Evolutionary conservation across 2,888 invertebrate species (phyloP).

Genomic region (Netelia melanura): DNA sequence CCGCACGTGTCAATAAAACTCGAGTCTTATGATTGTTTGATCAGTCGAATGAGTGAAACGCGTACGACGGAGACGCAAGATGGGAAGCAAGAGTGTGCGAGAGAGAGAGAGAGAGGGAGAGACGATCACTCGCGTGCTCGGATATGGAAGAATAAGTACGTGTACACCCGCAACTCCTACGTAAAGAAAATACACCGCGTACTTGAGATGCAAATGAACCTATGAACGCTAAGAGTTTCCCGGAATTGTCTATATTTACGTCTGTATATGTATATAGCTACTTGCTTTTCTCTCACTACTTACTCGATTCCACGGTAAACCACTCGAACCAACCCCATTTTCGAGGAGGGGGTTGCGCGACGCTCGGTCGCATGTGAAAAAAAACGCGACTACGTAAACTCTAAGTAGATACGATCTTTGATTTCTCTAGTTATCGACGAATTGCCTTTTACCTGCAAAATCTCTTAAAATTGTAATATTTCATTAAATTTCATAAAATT

Average conservation of each 20-base stretch:
- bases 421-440: background rate
- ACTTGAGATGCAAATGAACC: conserved; percentile 63
- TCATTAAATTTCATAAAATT: no score
- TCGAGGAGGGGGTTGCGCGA: background rate
- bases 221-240: conserved; percentile 61
- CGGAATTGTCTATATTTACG: conserved; percentile 42
- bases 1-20: conserved; percentile 66
- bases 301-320: background rate
- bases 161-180: conserved; percentile 60
- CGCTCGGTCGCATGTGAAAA: background rate
- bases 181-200: conserved; percentile 54
- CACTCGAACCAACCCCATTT: conserved; percentile 6
- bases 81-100: background rate
- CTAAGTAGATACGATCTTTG: background rate
- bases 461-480: background rate
- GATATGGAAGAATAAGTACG: conserved; percentile 41
- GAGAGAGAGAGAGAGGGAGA: conserved; percentile 22
- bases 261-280: conserved; percentile 2
- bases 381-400: background rate
- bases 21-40: conserved; percentile 64
- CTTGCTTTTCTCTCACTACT: conserved; percentile 7
- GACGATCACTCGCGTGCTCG: conserved; percentile 20
- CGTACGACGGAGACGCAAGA: conserved; percentile 38
- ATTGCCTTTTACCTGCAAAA: background rate
- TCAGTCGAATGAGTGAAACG: conserved; percentile 55